Evolutionary conservation across 2,113 vertebrate genomes (phyloP).

Genomic region (Odobenus rosmarus): DNA sequence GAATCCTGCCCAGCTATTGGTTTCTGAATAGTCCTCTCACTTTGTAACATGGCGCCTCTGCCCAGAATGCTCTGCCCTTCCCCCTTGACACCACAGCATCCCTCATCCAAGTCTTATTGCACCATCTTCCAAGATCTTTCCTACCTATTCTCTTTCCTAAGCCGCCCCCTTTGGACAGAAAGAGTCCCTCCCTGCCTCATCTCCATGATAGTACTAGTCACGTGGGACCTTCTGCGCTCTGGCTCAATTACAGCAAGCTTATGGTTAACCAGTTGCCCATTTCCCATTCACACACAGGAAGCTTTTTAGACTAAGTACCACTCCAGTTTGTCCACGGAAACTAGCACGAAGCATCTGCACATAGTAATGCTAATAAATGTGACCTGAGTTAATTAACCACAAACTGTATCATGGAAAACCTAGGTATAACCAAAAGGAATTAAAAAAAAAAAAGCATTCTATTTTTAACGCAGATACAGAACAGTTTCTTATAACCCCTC

Average conservation of each 20-base stretch:
- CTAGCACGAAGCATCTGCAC: neutral
- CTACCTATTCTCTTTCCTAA: neutral
- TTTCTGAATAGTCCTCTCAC: neutral
- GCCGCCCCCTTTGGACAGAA: neutral
- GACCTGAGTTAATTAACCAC: neutral
- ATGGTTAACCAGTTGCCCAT: too few species aligned
- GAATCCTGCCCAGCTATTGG: neutral
- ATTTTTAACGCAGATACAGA: slow-evolving; percentile 5
- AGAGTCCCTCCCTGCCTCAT: neutral
- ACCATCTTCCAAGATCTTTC: neutral
- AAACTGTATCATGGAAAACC: neutral
- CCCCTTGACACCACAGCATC: neutral
- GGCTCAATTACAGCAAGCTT: fast-evolving
- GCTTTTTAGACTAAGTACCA: neutral
- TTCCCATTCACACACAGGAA: neutral
- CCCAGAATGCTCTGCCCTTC: neutral
- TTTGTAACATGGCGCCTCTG: neutral
- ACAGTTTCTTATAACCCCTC: neutral
- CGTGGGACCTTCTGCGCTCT: fast-evolving
- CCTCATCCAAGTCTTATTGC: neutral
- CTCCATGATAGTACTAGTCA: neutral
- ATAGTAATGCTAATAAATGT: neutral
- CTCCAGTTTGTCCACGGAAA: neutral
- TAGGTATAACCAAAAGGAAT: neutral
- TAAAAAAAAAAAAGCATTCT: neutral